Evolutionary conservation across 1,140 invertebrate species (phyloP), one percentile per base, ranked within the genome.

Genomic region (Eurytemora carolleeae): DNA sequence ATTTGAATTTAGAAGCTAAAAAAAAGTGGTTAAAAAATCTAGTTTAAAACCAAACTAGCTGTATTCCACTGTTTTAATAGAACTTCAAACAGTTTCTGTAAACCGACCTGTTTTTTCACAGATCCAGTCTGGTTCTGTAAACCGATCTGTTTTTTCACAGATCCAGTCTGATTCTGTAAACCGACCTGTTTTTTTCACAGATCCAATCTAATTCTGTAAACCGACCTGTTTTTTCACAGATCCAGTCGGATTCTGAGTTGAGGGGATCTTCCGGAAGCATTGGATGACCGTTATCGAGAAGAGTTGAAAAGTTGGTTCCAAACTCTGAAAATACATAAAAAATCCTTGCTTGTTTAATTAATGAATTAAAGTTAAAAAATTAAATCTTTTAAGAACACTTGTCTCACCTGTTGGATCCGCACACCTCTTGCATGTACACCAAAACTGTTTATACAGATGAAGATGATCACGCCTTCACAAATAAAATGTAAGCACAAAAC

Each of bases 391-490:
- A 23, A 66, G 63, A 55, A 69, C 63, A 15, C 64, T 68, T 72
- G 63, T 64, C 23, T 64, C 53, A 53, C 77, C 85, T 55, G 78
- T 80, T 0, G 79, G 78, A 72, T 87, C 85, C 26, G 71, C 69
- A 68, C 86, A 87, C 25, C 85, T 74, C 18, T 70, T 66, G 68
- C 86, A 88, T 16, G 70, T 70, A 68, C 86, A 88, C 24, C 75
- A 71, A 69, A 88, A 88, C 67, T 82, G 77, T 75, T 87, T 87
- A 1, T 82, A 85, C 63, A 76, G 74, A 57, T 71, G 73, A 2
- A 87, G 73, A 68, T 84, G 79, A 19, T 78, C 72, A 53, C 81
- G 73, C 59, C 84, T 74, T n/a, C n/a, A n/a, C n/a, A n/a, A n/a
- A n/a, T n/a, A n/a, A n/a, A n/a, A n/a, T n/a, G n/a, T n/a, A n/a